phyloP scores from a whole-genome alignment of 2,888 invertebrate genomes.

The Synergus gifuensis region DNA sequence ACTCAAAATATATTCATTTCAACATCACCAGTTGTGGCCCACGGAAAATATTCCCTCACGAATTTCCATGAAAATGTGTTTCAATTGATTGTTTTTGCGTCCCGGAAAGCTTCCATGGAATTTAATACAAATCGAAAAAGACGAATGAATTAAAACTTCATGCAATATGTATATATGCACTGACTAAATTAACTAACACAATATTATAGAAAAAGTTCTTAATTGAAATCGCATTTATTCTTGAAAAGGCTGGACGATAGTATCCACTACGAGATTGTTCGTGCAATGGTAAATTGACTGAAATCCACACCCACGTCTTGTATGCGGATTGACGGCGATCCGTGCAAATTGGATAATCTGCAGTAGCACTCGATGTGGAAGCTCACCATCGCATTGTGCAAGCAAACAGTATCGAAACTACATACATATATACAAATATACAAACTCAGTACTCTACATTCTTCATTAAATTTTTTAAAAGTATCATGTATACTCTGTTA shows the following conservation, averaged over 20 bases:
- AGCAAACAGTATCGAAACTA: conserved; percentile 29
- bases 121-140: conserved; percentile 20
- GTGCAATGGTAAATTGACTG: conserved; percentile 65
- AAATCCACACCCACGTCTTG: conserved; percentile 64
- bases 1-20: conserved; percentile 24
- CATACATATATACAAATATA: not conserved
- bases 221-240: not conserved
- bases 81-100: conserved; percentile 24
- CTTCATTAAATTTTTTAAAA: not conserved
- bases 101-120: not conserved
- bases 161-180: not conserved
- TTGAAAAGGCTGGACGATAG: not conserved
- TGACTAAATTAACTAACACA: too few species aligned
- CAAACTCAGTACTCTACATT: not conserved
- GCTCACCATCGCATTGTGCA: conserved; percentile 37
- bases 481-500: too few species aligned
- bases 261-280: conserved; percentile 28
- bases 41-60: conserved; percentile 23
- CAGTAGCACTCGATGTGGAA: conserved; percentile 42
- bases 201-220: not conserved
- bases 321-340: conserved; percentile 69
- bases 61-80: conserved; percentile 23
- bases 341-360: conserved; percentile 71
- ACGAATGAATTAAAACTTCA: not conserved
- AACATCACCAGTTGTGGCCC: not conserved